Evolutionary conservation across 2,797 vertebrate genomes (phyloP), one percentile per base, ranked within the genome.

Genomic region (Neopelma chrysocephalum): DNA sequence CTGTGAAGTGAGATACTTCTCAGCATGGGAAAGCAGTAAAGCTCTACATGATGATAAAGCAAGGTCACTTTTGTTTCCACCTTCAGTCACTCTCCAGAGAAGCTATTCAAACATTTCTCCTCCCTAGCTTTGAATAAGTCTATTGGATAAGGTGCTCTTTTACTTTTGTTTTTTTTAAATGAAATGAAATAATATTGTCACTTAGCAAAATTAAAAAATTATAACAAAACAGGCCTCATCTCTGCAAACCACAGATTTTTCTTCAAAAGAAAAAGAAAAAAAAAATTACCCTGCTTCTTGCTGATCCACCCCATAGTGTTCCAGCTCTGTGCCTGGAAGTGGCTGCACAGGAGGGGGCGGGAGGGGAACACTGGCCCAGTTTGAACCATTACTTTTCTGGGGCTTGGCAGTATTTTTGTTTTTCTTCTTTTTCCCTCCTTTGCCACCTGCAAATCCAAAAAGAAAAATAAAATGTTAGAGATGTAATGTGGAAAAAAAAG

Each of bases 371-470:
- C 98, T 99, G 95, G 99, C 99, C 99, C 99, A 99, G 94, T 97
- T 99, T 48, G 99, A 99, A 97, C 99, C 99, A 65, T 99, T 99
- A 95, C 98, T 99, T 98, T 99, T 99, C 83, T 98, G 97, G 15
- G 98, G 97, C 96, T 99, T 99, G 70, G 98, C 97, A 64, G 98
- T 97, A 90, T 98, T 99, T 98, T 99, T 99, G 83, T 95, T 99
- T 98, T 99, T 99, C 98, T 99, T 99, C 98, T 99, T 99, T 98
- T 99, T 99, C n/a, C 99, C 99, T 97, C 99, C 99, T 98, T 99
- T 99, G 26, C 99, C 99, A 98, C 99, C 99, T 99, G 96, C 70
- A 98, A 95, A 92, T 97, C 47, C 61, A 90, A 96, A 82, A 94
- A 70, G 18, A 77, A 87, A 76, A 95, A 57, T 1, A 60, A 83